phyloP scores from a whole-genome alignment of 2,113 vertebrate genomes.

The Burhinus oedicnemus region DNA sequence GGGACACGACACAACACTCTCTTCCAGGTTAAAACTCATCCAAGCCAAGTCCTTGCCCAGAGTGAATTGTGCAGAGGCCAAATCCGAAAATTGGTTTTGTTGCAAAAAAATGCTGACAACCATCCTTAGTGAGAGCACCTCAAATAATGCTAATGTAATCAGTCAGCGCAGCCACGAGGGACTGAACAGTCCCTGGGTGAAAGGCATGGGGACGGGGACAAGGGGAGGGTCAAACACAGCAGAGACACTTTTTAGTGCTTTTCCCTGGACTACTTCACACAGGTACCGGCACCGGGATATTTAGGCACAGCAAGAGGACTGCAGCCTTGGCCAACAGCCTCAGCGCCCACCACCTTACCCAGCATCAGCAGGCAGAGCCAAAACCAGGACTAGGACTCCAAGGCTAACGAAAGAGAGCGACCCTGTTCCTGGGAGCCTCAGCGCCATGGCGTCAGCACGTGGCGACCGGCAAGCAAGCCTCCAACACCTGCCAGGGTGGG shows the following conservation, averaged over 20 bases:
- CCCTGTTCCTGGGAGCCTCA: background rate
- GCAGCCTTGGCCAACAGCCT: slow-evolving; percentile 41
- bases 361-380: slow-evolving; percentile 52
- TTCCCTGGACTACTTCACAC: background rate
- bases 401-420: slow-evolving; percentile 4
- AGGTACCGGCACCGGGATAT: accelerated
- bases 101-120: background rate
- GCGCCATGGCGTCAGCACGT: slow-evolving; percentile 58
- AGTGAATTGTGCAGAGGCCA: background rate
- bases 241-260: background rate
- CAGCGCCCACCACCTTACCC: slow-evolving; percentile 72
- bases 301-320: background rate
- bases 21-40: background rate
- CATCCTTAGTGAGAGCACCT: background rate
- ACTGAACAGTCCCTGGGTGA: background rate
- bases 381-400: slow-evolving; percentile 61
- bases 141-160: background rate
- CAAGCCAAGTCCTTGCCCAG: background rate
- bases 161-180: background rate
- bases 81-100: slow-evolving; percentile 26
- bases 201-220: background rate
- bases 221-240: background rate
- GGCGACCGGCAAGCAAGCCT: background rate
- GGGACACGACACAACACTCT: background rate
- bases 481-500: slow-evolving; percentile 35